Evolutionary conservation across 2,797 vertebrate species (phyloP), one percentile per base, ranked within the genome.

Genomic region (Enteromius afrohamiltoni): DNA sequence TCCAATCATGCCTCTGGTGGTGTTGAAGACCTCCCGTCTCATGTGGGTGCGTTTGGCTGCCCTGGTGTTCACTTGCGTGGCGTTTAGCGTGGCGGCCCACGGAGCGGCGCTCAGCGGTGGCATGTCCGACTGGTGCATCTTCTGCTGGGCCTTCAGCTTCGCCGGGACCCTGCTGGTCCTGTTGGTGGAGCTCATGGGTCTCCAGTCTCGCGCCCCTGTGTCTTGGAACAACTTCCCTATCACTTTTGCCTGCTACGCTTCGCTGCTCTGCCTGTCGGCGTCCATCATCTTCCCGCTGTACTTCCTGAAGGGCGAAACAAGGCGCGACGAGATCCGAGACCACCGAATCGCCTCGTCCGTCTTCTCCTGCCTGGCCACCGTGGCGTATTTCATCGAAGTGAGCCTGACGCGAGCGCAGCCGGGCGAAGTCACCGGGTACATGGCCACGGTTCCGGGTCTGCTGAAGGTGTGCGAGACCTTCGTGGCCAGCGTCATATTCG

Each of bases 191-290:
- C 76, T 94, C 13, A 86, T 88, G 0, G 92, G 93, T 69, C 90
- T 96, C 2, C 96, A 97, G 91, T 19, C 92, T 0, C 93, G 93
- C 1, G 89, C 87, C 8, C 96, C 95, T 0, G 94, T 97, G 0
- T 97, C 96, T 68, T 98, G 97, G 97, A 89, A 88, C 82, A 97
- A 97, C 89, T 97, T 97, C 88, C 96, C 96, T 85, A 95, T 97
- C 90, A 97, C 97, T 0, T 87, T 93, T 0, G 96, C 96, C 67
- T 95, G 95, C 89, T 97, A 96, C 0, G 96, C 95, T 0, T 84
- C 93, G 2, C 94, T 97, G 3, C 91, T 98, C 84, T 97, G 96
- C 90, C 94, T 97, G 55, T 95, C 95, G 0, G 95, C 97, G 19
- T 96, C 96, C 3, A 19, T 98, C 89, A 94, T 97, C 34, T 97